These are phyloP conservation scores for Otus scops DNA, from an alignment of 2,797 vertebrate species.

Conservation along the genomic window DNA sequence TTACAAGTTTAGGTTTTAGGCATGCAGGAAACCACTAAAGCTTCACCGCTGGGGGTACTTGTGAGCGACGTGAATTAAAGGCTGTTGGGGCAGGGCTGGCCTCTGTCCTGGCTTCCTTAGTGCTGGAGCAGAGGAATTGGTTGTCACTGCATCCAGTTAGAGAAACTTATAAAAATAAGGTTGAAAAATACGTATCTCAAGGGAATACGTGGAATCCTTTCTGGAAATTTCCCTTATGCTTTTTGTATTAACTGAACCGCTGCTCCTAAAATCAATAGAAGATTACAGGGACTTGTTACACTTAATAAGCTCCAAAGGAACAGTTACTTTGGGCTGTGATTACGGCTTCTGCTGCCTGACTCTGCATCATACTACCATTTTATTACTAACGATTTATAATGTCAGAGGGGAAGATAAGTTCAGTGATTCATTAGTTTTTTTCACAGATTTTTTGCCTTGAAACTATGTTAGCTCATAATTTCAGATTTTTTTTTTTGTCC, in stretches of 20 bases:
- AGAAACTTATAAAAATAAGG: not conserved
- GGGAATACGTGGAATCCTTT: not conserved
- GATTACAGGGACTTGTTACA: not conserved
- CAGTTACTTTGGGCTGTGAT: not conserved
- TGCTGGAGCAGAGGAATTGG: not conserved
- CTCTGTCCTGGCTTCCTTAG: not conserved
- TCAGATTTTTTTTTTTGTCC: not conserved
- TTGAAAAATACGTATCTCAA: not conserved
- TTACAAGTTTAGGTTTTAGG: not conserved
- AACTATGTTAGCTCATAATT: not conserved
- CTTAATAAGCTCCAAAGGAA: slow-evolving; percentile 33
- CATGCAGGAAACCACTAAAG: not conserved
- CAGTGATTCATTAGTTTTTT: not conserved
- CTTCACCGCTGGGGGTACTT: rapidly evolving
- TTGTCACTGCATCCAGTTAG: not conserved
- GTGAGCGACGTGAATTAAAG: not conserved
- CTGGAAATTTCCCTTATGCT: not conserved
- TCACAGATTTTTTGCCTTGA: not conserved
- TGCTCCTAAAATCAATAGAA: not conserved
- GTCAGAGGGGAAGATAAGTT: not conserved
- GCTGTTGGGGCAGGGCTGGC: not conserved
- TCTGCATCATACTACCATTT: not conserved
- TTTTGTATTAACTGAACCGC: not conserved
- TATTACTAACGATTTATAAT: not conserved
- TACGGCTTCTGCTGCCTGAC: not conserved